Conservation (phyloP, 2,797 vertebrate species). For the Catharus ustulatus region DNA sequence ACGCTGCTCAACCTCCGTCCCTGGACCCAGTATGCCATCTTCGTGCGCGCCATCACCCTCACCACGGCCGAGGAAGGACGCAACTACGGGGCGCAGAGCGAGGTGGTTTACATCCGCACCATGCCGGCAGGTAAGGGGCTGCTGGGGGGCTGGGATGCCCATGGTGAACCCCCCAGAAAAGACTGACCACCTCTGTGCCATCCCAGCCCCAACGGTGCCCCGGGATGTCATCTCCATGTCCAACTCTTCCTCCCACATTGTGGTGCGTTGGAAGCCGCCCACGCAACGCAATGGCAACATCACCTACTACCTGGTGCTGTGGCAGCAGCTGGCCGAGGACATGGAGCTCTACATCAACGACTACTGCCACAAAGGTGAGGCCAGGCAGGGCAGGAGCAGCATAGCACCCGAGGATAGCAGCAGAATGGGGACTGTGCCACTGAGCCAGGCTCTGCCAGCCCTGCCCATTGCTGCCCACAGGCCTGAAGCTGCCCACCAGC, state of each 20-base stretch:
- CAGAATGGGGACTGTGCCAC: accelerated
- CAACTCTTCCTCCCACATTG: constrained; percentile 80
- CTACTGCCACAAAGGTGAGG: constrained; percentile 81
- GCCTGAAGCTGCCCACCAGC: constrained; percentile 80
- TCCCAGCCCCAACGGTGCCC: constrained; percentile 77
- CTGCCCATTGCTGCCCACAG: not conserved
- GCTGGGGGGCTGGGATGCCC: accelerated
- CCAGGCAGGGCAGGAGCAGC: not conserved
- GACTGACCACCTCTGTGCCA: accelerated
- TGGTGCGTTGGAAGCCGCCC: constrained; percentile 82
- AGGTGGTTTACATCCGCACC: constrained; percentile 80
- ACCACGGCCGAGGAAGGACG: constrained; percentile 78
- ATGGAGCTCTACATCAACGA: constrained; percentile 78
- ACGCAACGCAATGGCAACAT: constrained; percentile 80
- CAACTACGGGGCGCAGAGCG: constrained; percentile 81
- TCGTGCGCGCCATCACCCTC: constrained; percentile 80
- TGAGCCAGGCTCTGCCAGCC: not conserved
- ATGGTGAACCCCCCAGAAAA: accelerated
- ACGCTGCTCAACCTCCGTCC: constrained; percentile 76
- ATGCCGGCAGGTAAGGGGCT: constrained; percentile 74
- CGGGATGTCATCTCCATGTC: constrained; percentile 81
- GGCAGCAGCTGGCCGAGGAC: constrained; percentile 81
- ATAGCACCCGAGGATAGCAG: accelerated
- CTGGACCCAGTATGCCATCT: constrained; percentile 84
- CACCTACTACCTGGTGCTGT: constrained; percentile 81